Evolutionary conservation across 1,140 invertebrate species (phyloP).

Genomic region (Drosophila repleta): DNA sequence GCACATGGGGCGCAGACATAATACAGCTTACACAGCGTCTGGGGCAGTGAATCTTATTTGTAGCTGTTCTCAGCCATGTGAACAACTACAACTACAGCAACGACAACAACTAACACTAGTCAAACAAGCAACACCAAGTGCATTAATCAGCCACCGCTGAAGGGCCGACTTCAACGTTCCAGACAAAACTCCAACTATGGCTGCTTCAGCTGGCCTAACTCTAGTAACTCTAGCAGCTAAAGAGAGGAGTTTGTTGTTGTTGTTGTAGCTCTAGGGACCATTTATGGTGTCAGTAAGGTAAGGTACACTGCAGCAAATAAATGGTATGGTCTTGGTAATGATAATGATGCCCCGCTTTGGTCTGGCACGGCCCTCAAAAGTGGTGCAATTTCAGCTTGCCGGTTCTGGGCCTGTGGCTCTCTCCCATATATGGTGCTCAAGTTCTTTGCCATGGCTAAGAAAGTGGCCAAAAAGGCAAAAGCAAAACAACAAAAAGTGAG

Average conservation of each 20-base stretch:
- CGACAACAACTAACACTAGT: conserved; percentile 11
- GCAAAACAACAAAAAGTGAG: conserved; percentile 29
- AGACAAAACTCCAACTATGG: conserved; percentile 19
- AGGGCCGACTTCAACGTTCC: conserved; percentile 13
- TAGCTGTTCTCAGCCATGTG: conserved; percentile 67
- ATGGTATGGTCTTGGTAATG: conserved; percentile 64
- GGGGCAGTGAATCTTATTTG: conserved; percentile 65
- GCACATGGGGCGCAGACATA: conserved; percentile 43
- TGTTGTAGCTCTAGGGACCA: conserved; percentile 29
- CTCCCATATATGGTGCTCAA: conserved; percentile 20
- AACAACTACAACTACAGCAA: conserved; percentile 35
- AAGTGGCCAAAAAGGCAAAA: conserved; percentile 72
- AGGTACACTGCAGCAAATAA: conserved; percentile 75
- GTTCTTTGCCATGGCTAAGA: conserved; percentile 63
- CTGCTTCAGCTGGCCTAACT: conserved; percentile 41
- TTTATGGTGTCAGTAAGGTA: conserved; percentile 81
- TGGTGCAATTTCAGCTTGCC: conserved; percentile 70
- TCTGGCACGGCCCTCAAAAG: conserved; percentile 57
- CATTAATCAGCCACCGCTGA: conserved; percentile 39
- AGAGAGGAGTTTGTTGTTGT: not conserved
- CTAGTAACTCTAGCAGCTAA: conserved; percentile 41
- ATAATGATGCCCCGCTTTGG: conserved; percentile 57
- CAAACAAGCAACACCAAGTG: conserved; percentile 28
- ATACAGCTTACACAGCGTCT: conserved; percentile 25
- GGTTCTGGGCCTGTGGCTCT: conserved; percentile 41